Conservation (phyloP, 2,113 vertebrate genomes). For the Pungitius pungitius region DNA sequence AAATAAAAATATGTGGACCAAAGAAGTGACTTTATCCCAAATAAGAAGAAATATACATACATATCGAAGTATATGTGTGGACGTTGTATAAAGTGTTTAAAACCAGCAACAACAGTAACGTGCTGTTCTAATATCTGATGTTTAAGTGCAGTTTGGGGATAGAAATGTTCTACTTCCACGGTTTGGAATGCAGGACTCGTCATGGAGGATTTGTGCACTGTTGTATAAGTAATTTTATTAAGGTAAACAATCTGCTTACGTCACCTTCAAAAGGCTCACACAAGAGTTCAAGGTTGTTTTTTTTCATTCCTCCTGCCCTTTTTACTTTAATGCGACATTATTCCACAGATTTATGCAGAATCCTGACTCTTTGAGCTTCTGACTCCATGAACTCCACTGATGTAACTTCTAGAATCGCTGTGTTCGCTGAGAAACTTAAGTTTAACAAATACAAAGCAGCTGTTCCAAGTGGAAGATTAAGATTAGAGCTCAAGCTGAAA, state of each 20-base stretch:
- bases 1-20: not conserved
- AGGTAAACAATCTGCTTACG: not conserved
- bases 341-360: not conserved
- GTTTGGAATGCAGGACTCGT: not conserved
- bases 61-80: not conserved
- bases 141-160: not conserved
- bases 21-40: not conserved
- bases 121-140: not conserved
- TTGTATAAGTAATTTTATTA: not conserved
- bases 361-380: not conserved
- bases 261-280: not conserved
- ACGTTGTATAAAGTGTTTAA: not conserved
- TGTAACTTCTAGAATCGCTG: not conserved
- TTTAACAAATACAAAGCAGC: not conserved
- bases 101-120: not conserved
- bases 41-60: not conserved
- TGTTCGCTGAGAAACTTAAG: not conserved
- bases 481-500: slow-evolving; percentile 14
- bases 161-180: not conserved
- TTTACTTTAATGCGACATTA: not conserved
- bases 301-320: not conserved
- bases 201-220: not conserved
- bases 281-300: not conserved
- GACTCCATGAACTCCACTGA: not conserved
- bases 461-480: slow-evolving; percentile 11